These are phyloP conservation scores for Phocoena sinus DNA, from an alignment of 2,113 vertebrate genomes.

Conservation along the genomic window DNA sequence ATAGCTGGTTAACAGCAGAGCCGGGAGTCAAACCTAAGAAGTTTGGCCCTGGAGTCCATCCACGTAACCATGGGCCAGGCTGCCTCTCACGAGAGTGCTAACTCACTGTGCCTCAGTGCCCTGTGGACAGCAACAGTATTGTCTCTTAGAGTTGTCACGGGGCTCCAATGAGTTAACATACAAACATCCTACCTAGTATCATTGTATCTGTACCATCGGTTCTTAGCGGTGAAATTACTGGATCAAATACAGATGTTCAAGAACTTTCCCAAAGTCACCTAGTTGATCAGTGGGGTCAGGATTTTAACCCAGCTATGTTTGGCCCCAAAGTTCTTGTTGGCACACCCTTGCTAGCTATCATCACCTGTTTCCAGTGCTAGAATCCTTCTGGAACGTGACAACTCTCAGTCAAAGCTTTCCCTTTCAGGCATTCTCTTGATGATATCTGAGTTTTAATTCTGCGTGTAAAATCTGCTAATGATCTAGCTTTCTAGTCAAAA, in stretches of 20 bases:
- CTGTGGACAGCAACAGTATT: neutral
- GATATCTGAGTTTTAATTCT: slow-evolving; percentile 37
- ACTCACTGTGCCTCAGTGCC: neutral
- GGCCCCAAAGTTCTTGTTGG: neutral
- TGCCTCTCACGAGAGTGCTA: neutral
- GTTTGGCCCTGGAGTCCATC: neutral
- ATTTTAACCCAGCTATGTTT: neutral
- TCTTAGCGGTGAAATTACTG: neutral
- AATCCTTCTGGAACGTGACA: neutral
- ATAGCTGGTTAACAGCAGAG: neutral
- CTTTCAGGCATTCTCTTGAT: neutral
- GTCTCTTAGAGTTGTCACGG: neutral
- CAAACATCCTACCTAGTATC: neutral
- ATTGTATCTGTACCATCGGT: neutral
- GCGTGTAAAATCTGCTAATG: slow-evolving; percentile 6
- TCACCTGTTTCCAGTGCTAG: neutral
- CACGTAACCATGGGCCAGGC: fast-evolving
- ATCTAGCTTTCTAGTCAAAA: neutral
- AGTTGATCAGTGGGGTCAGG: neutral
- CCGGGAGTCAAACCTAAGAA: neutral
- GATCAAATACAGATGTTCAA: neutral
- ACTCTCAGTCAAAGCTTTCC: neutral
- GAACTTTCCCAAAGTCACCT: neutral
- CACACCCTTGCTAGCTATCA: neutral
- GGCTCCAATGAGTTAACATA: neutral